Conservation (phyloP, 2,888 invertebrate species). For the Cyclophora punctaria region DNA sequence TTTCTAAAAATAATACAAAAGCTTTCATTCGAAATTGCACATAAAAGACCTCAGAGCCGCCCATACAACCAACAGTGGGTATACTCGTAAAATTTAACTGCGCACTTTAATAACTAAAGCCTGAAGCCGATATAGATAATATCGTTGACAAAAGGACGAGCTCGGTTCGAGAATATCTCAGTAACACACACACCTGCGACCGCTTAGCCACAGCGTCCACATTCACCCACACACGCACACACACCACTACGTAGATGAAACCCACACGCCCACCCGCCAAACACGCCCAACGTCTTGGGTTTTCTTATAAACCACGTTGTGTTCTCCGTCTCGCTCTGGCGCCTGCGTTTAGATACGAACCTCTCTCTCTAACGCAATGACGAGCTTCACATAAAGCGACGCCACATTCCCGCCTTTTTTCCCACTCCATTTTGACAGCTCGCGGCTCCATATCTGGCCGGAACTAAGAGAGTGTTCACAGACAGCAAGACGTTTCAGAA, state of each 20-base stretch:
- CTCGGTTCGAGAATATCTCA: constrained; percentile 34
- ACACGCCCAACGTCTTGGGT: constrained; percentile 76
- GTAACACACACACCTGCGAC: constrained; percentile 48
- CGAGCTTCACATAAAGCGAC: constrained; percentile 74
- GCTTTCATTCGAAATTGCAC: constrained; percentile 24
- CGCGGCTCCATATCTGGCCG: constrained; percentile 75
- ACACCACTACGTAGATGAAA: constrained; percentile 54
- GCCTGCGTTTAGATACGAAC: constrained; percentile 18
- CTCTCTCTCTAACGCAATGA: constrained; percentile 66
- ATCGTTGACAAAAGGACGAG: constrained; percentile 73
- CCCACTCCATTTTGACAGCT: constrained; percentile 76
- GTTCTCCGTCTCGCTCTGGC: constrained; percentile 57
- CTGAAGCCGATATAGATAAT: constrained; percentile 61
- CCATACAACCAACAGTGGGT: constrained; percentile 52
- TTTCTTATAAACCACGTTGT: constrained; percentile 75
- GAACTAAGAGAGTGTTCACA: constrained; percentile 69
- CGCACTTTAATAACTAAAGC: constrained; percentile 69
- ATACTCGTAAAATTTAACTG: constrained; percentile 62
- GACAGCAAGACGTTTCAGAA: constrained; percentile 9
- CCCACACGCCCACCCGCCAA: constrained; percentile 74
- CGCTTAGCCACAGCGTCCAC: constrained; percentile 44
- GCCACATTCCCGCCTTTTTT: constrained; percentile 77
- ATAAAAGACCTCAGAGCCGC: constrained; percentile 40
- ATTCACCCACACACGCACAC: constrained; percentile 36
- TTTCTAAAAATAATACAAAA: constrained; percentile 19